Base-by-base conservation (phyloP, 1,140 invertebrate species). In the Drosophila melanica region DNA sequence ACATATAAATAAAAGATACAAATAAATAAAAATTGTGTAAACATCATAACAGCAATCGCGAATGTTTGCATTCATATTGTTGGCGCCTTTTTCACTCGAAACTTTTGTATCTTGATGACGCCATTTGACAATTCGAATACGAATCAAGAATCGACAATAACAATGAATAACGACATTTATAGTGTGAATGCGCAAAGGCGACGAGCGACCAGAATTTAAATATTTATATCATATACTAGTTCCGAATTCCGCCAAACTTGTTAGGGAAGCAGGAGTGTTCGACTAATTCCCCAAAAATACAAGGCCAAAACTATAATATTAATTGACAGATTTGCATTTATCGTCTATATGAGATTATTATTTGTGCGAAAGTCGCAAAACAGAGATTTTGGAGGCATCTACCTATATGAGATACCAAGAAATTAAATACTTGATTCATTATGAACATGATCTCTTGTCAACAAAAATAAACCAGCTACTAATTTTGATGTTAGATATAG, bases 91-190 rank as follows among this genome's bases (percentile, higher is more conserved):
- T 8, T 54, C 27, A 14, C 14, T 20, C 63, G 55, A 27, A 41
- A 48, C 44, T 63, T 44, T 50, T 69, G 48, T 79, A 60, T 67
- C 33, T 87, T 48, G 72, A 65, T 87, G 81, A 74, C 82, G 82
- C 60, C 82, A 87, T 77, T 63, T 12, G 59, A n/a, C 35, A 12
- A 45, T 64, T n/a, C 50, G 41, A 62, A 65, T 33, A 27, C 45
- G 68, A 69, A 62, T 27, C 51, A 58, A 75, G 72, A 70, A 76
- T 59, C 63, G 30, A 60, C 62, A 74, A 54, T 68, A 50, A 57
- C 35, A 60, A 87, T 87, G 81, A 81, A 69, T 54, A 54, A 59
- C 47, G 41, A 69, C 64, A 60, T 82, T 70, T 77, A 67, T 55
- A 54, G 55, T 84, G 76, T 73, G 80, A 39, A 64, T 74, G 67